Evolutionary conservation across 2,113 vertebrate genomes (phyloP).

Genomic region (Scartelaos histophorus): DNA sequence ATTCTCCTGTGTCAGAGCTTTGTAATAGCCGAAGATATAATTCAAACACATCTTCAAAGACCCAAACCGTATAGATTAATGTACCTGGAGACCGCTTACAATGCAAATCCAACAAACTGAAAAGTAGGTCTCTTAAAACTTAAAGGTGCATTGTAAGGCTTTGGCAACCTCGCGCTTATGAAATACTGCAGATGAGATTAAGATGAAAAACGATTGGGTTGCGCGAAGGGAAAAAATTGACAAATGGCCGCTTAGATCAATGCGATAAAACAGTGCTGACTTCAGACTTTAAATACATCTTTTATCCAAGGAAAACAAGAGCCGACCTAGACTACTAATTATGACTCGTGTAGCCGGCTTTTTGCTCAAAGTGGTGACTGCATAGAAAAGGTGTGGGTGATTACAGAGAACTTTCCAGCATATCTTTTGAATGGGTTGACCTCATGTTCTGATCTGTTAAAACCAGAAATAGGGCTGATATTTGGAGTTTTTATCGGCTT

Average conservation of each 20-base stretch:
- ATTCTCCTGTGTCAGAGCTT: not conserved
- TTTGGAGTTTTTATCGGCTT: no score
- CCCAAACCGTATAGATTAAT: not conserved
- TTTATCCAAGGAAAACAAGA: not conserved
- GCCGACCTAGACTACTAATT: no score
- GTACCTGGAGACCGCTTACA: not conserved
- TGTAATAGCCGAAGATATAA: not conserved
- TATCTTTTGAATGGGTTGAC: no score
- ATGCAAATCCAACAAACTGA: slow-evolving; percentile 2
- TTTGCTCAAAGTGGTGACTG: no score
- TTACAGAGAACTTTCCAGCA: no score
- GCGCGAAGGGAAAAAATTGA: not conserved
- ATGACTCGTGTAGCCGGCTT: no score
- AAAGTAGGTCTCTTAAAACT: slow-evolving; percentile 2
- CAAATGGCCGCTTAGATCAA: not conserved
- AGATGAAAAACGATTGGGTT: not conserved
- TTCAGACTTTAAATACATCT: not conserved
- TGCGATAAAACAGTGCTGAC: not conserved
- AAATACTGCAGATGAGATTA: not conserved
- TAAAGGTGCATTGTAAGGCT: slow-evolving; percentile 5
- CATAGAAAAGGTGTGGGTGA: no score
- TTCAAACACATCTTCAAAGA: slow-evolving; percentile 7
- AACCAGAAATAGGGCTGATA: no score
- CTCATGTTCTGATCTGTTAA: no score
- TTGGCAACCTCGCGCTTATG: not conserved